Evolutionary conservation across 1,140 invertebrate species (phyloP).

Genomic region (Micrasema minimum): DNA sequence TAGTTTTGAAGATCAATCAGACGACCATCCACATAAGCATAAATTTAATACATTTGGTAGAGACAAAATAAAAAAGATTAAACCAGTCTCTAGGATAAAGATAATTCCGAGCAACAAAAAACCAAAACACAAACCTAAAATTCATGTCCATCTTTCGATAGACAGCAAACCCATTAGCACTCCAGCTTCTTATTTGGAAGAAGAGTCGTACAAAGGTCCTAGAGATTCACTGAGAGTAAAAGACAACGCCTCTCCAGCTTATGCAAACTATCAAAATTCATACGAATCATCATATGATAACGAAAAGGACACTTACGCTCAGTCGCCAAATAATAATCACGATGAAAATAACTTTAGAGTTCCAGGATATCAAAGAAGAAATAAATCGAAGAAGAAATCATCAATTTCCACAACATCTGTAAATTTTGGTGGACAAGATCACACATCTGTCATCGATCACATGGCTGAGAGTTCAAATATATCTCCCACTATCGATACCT

Average conservation of each 20-base stretch:
- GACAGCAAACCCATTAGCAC: conserved; percentile 45
- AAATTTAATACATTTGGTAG: conserved; percentile 9
- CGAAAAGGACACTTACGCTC: not conserved
- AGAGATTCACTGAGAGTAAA: too few species aligned
- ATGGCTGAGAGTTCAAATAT: conserved; percentile 55
- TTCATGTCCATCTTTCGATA: conserved; percentile 25
- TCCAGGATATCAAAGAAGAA: conserved; percentile 40
- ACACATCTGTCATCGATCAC: conserved; percentile 60
- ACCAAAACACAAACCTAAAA: conserved; percentile 26
- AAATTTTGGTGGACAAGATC: conserved; percentile 61
- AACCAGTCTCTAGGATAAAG: conserved; percentile 2
- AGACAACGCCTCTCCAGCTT: too few species aligned
- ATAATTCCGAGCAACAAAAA: conserved; percentile 1
- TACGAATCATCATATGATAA: too few species aligned
- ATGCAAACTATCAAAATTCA: too few species aligned
- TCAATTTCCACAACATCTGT: conserved; percentile 64
- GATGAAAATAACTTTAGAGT: not conserved
- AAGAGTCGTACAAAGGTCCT: conserved; percentile 12
- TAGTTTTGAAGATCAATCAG: conserved; percentile 1
- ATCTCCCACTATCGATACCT: conserved; percentile 28
- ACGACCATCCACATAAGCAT: not conserved
- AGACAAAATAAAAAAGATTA: conserved; percentile 22
- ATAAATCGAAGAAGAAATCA: conserved; percentile 61
- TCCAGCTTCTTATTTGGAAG: conserved; percentile 1
- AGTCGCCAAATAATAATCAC: not conserved